Evolutionary conservation across 2,888 invertebrate species (phyloP).

Genomic region (Philopedon plagiatum): DNA sequence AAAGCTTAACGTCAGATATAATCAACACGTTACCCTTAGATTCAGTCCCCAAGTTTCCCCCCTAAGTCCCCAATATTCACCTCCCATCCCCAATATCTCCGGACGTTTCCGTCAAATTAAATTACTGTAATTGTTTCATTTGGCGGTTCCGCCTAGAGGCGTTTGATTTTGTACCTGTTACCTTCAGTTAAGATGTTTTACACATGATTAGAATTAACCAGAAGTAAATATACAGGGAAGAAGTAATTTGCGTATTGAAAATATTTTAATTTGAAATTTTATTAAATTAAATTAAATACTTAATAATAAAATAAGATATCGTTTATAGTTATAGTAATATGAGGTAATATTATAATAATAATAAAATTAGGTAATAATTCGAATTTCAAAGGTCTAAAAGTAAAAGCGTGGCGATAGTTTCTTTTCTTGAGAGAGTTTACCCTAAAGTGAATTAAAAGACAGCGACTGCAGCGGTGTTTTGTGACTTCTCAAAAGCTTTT

Average conservation of each 20-base stretch:
- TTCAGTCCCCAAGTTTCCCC: not conserved
- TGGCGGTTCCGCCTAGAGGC: conserved; percentile 17
- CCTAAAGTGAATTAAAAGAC: too few species aligned
- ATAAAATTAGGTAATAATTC: too few species aligned
- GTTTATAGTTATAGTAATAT: too few species aligned
- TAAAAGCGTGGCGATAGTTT: too few species aligned
- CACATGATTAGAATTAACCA: not conserved
- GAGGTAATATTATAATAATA: too few species aligned
- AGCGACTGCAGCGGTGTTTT: too few species aligned
- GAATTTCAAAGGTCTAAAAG: too few species aligned
- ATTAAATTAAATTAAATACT: too few species aligned
- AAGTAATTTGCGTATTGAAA: not conserved
- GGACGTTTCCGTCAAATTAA: conserved; percentile 28
- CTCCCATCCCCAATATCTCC: conserved; percentile 14
- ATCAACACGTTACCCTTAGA: conserved; percentile 12
- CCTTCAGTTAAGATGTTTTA: not conserved
- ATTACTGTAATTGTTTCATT: conserved; percentile 28
- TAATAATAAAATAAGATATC: too few species aligned
- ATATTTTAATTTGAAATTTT: too few species aligned
- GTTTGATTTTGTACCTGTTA: conserved; percentile 34
- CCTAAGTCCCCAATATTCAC: not conserved
- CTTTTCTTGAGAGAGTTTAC: too few species aligned
- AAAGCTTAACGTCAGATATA: not conserved
- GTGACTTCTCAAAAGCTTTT: too few species aligned
- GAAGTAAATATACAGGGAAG: not conserved